Evolutionary conservation across 2,888 invertebrate species (phyloP).

Genomic region (Dexiosoma caninum): DNA sequence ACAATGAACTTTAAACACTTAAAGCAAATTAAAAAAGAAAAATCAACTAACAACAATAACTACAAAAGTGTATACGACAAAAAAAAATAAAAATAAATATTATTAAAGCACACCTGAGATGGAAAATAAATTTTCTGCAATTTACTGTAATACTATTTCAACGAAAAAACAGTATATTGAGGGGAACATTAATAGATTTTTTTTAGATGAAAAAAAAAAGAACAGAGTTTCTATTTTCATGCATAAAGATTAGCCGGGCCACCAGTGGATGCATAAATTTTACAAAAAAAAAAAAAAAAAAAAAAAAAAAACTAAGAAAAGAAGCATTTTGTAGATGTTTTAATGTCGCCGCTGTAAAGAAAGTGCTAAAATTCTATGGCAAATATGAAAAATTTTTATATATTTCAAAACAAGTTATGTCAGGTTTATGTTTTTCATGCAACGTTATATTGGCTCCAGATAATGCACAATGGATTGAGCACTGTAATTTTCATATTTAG

Average conservation of each 20-base stretch:
- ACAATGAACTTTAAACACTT: slow-evolving; percentile 56
- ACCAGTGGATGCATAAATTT: not conserved
- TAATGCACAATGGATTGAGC: not conserved
- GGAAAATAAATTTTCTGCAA: slow-evolving; percentile 40
- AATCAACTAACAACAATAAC: slow-evolving; percentile 20
- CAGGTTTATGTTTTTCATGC: slow-evolving; percentile 11
- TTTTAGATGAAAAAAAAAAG: slow-evolving; percentile 30
- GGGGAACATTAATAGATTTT: slow-evolving; percentile 38
- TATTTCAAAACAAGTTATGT: slow-evolving; percentile 44
- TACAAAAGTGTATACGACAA: not conserved
- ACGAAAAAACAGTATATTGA: not conserved
- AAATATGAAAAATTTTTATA: slow-evolving; percentile 37
- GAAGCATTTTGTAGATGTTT: not conserved
- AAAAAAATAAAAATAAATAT: slow-evolving; percentile 15
- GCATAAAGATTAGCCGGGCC: not conserved
- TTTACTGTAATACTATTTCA: slow-evolving; percentile 6
- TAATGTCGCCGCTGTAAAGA: slow-evolving; percentile 18
- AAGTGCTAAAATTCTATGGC: slow-evolving; percentile 50
- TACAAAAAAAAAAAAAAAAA: no score
- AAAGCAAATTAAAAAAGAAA: slow-evolving; percentile 12
- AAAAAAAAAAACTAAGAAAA: no score
- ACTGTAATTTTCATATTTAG: no score
- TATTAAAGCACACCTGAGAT: slow-evolving; percentile 58
- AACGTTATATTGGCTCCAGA: not conserved
- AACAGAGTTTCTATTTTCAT: slow-evolving; percentile 1